Conservation (phyloP, 2,797 vertebrate genomes). For the Pelochelys cantorii region DNA sequence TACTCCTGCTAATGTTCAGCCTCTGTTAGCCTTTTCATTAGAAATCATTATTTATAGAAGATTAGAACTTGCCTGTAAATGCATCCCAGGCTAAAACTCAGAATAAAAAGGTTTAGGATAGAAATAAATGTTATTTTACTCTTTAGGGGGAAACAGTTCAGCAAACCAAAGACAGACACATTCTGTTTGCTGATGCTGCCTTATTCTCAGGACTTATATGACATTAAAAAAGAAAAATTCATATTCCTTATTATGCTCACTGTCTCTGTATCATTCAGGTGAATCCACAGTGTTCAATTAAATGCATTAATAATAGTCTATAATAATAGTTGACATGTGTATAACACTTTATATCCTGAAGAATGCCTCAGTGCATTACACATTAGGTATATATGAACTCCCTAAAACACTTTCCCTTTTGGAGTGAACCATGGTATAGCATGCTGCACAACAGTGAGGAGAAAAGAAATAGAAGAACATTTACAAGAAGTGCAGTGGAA, state of each 20-base stretch:
- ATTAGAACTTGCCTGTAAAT: background rate
- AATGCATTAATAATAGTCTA: background rate
- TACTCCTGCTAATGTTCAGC: background rate
- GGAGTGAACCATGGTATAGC: background rate
- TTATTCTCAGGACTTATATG: background rate
- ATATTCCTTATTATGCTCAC: background rate
- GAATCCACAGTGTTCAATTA: background rate
- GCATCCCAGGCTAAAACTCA: background rate
- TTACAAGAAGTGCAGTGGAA: background rate
- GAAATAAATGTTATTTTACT: background rate
- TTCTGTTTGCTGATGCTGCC: background rate
- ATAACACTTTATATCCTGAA: background rate
- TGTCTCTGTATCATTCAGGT: background rate
- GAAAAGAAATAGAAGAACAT: background rate
- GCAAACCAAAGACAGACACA: background rate
- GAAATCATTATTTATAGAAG: background rate
- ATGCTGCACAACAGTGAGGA: background rate
- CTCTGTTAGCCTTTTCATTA: background rate
- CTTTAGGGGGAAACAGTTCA: background rate
- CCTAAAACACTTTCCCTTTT: background rate
- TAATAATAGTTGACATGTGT: background rate
- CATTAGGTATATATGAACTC: background rate
- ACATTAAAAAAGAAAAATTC: background rate
- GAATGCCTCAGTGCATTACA: background rate
- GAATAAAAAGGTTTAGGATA: background rate